Evolutionary conservation across 2,113 vertebrate species (phyloP), one percentile per base, ranked within the genome.

Genomic region (Aramus guarauna): DNA sequence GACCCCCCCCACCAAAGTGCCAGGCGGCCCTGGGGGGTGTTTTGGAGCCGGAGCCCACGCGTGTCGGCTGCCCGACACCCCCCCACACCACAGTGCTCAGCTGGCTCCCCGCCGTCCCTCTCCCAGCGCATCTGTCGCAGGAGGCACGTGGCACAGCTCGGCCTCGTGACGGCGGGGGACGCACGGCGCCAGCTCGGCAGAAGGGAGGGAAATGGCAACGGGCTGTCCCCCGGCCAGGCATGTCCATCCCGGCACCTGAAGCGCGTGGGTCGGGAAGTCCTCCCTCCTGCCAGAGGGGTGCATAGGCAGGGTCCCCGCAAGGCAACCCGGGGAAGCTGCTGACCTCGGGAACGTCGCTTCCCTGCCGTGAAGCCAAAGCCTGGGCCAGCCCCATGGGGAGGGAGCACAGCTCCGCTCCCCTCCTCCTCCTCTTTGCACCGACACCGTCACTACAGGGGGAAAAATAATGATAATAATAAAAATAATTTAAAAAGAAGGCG

Each of bases 111-210:
- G 19, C 84, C 4, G 3, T 85, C 85, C 81, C 85, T 92, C 76
- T 97, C 88, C 88, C 81, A 62, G 85, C 32, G 22, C 96, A 96
- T 95, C 95, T 94, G 95, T 92, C 62, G 4, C 85, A 78, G 92
- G 58, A 94, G 69, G 95, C 90, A 92, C 78, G 69, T 85, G 92
- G 94, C 92, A 90, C 73, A 67, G 90, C 94, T 75, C 7, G 36
- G 87, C 95, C 92, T 94, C 43, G 77, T 88, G 92, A 94, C 34
- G 1, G 86, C 9, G 18, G 90, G 92, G 89, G 89, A 96, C 18
- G 26, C 86, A 55, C 4, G 5, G 83, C 5, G 8, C 67, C 79
- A 94, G 96, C 88, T 80, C 3, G 4, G 58, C 56, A 82, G 56
- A 77, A 94, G 47, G 52, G 60, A 94, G 43, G 52, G 69, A 90